Conservation (phyloP, 2,113 vertebrate genomes). For the Notarius quadriscutis region DNA sequence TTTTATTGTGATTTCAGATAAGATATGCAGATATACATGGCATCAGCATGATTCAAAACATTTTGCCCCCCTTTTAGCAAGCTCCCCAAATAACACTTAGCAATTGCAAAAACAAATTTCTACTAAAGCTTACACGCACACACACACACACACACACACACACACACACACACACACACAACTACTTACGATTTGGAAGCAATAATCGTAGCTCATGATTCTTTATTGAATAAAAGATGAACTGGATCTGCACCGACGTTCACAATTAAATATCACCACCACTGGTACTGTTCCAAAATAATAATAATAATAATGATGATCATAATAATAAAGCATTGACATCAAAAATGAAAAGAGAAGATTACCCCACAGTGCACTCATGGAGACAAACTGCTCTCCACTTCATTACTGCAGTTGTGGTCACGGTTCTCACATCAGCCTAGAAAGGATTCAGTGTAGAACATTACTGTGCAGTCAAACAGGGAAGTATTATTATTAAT, state of each 20-base stretch:
- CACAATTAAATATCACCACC: conserved; percentile 13
- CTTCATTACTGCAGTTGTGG: background rate
- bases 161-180: background rate
- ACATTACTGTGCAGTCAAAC: background rate
- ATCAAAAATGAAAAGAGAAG: background rate
- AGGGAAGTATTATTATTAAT: background rate
- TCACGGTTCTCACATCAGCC: background rate
- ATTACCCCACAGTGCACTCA: background rate
- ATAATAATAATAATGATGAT: background rate
- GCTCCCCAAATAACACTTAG: background rate
- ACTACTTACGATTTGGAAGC: conserved; percentile 25
- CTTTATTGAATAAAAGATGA: background rate
- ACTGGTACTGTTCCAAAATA: background rate
- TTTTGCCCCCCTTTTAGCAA: background rate
- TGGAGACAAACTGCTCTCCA: background rate
- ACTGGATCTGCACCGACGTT: background rate
- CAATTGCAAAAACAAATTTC: background rate
- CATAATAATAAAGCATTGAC: background rate
- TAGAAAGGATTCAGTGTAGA: conserved; percentile 4
- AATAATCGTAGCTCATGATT: background rate
- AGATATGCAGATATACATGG: background rate
- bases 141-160: background rate
- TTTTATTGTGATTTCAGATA: conserved; percentile 37
- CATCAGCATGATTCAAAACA: background rate
- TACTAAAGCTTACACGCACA: background rate